A percentile compares a stretch with the other conserved stretches of the same genome.
These are phyloP conservation scores for Diloba caeruleocephala DNA, from an alignment of 2,888 invertebrate genomes.

Conservation along the genomic window DNA sequence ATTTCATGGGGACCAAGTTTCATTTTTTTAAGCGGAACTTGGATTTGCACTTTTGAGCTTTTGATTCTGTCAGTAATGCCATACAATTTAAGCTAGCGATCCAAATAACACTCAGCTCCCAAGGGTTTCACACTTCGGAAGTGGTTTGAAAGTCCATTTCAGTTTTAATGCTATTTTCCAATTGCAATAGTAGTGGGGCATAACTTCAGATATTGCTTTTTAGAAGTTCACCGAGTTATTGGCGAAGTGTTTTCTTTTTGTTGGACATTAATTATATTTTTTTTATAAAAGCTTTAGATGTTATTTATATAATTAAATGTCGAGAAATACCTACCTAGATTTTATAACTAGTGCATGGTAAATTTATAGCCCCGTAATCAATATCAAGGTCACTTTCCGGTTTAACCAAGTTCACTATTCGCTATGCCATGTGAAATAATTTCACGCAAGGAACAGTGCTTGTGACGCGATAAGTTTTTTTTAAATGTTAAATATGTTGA, in stretches of 20 bases:
- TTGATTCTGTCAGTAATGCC: neutral
- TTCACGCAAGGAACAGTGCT: too few relatives aligned
- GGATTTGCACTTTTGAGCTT: too few relatives aligned
- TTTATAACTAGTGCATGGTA: too few relatives aligned
- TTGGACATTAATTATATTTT: neutral
- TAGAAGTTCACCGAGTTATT: constrained; percentile 43
- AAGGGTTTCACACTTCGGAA: constrained; percentile 47
- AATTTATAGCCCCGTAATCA: too few relatives aligned
- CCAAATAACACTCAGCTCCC: constrained; percentile 41
- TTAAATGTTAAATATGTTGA: too few relatives aligned
- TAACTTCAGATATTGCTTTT: constrained; percentile 60
- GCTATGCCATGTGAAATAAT: too few relatives aligned
- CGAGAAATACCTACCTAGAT: too few relatives aligned
- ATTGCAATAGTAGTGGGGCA: constrained; percentile 58
- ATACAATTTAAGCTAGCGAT: constrained; percentile 23
- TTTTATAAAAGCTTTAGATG: neutral
- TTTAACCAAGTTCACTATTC: too few relatives aligned
- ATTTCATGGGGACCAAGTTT: too few relatives aligned
- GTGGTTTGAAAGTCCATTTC: constrained; percentile 66
- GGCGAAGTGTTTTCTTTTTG: constrained; percentile 3
- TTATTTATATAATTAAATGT: neutral
- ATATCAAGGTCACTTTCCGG: too few relatives aligned
- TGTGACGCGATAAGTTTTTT: too few relatives aligned
- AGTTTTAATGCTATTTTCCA: constrained; percentile 75
- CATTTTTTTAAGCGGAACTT: too few relatives aligned